These are phyloP conservation scores for Corythoichthys haematopterus DNA, from an alignment of 2,113 vertebrate genomes.

Conservation along the genomic window DNA sequence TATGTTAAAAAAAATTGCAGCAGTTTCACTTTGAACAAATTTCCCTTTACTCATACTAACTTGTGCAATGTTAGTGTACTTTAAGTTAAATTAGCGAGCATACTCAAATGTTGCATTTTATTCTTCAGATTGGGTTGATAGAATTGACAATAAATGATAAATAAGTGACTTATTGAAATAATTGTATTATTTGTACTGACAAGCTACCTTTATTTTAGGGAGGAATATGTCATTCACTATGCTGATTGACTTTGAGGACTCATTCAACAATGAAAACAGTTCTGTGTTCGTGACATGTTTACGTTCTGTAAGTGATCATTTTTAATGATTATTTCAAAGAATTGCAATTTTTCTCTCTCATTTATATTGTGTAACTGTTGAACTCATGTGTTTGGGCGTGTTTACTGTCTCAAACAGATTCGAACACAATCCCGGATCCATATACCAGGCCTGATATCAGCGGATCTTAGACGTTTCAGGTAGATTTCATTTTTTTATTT, in stretches of 20 bases:
- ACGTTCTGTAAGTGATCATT: slow-evolving; percentile 4
- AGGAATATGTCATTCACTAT: background rate
- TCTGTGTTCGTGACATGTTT: fast-evolving
- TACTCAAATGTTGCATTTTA: slow-evolving; percentile 6
- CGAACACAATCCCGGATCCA: background rate
- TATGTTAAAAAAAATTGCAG: no score
- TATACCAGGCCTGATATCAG: background rate
- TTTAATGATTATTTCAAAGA: background rate
- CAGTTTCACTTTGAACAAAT: no score
- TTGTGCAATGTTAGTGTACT: no score
- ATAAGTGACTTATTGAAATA: background rate
- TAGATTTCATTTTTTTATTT: background rate
- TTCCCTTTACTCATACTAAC: no score
- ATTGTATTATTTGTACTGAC: background rate
- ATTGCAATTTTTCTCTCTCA: background rate
- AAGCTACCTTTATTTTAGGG: background rate
- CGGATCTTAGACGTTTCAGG: background rate
- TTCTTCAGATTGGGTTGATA: background rate
- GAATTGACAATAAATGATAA: background rate
- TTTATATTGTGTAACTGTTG: no score
- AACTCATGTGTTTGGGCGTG: background rate
- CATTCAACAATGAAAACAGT: background rate
- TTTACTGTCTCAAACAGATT: background rate
- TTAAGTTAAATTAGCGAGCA: background rate
- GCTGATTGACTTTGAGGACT: fast-evolving